Evolutionary conservation across 2,888 invertebrate genomes (phyloP).

Genomic region (Drosophila nr. fundita): DNA sequence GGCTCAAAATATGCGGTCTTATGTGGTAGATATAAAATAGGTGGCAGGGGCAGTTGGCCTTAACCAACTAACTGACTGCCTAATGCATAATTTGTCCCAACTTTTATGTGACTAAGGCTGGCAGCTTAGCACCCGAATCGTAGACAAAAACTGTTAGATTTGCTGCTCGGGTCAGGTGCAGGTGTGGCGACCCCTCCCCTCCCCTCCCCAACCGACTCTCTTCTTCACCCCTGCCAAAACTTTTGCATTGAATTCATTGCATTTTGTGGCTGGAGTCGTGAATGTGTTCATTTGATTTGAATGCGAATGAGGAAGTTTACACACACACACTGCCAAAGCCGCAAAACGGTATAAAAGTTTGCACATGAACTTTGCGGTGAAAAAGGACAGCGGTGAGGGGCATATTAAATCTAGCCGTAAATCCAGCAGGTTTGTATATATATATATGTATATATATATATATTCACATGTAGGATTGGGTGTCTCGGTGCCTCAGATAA

Average conservation of each 20-base stretch:
- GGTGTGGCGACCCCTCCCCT: conserved; percentile 44
- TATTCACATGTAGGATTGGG: conserved; percentile 7
- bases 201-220: rapidly evolving
- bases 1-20: conserved; percentile 41
- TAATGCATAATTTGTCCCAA: conserved; percentile 81
- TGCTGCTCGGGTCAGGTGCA: conserved; percentile 53
- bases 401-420: conserved; percentile 63
- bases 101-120: conserved; percentile 55
- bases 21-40: conserved; percentile 41
- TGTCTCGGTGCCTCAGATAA: conserved; percentile 9
- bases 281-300: conserved; percentile 79
- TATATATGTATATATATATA: not conserved
- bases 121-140: conserved; percentile 40
- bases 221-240: conserved; percentile 33
- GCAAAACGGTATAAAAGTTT: conserved; percentile 72
- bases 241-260: conserved; percentile 78
- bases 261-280: conserved; percentile 68
- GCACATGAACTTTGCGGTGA: conserved; percentile 64
- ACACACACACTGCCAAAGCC: conserved; percentile 26
- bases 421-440: conserved; percentile 30
- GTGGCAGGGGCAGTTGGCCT: conserved; percentile 15
- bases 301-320: conserved; percentile 39
- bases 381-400: not conserved
- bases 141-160: conserved; percentile 33
- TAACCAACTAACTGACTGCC: conserved; percentile 66